A percentile compares a stretch with the other conserved stretches of the same genome.
phyloP scores from a whole-genome alignment of 2,113 vertebrate species.

The Scopus umbretta region DNA sequence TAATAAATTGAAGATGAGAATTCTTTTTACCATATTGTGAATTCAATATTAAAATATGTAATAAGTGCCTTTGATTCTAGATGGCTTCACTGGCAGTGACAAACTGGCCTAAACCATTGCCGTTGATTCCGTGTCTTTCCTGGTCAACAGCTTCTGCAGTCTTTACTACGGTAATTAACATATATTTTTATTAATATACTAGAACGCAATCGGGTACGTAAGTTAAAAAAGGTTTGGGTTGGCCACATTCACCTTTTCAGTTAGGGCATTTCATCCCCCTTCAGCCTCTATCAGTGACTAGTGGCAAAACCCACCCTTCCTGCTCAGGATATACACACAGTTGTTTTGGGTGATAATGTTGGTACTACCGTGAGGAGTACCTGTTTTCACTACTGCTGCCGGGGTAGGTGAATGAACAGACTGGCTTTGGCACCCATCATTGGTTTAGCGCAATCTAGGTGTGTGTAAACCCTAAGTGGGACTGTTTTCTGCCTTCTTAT shows the following conservation, averaged over 20 bases:
- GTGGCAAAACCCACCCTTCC: not conserved
- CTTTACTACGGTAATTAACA: conserved; percentile 89
- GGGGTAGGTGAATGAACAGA: not conserved
- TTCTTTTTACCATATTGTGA: not conserved
- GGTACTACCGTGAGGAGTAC: not conserved
- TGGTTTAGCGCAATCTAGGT: not conserved
- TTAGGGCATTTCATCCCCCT: not conserved
- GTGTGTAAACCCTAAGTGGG: not conserved
- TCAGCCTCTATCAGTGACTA: not conserved
- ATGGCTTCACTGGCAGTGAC: conserved; percentile 97
- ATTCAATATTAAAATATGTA: not conserved
- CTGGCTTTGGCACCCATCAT: not conserved
- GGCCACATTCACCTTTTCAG: not conserved
- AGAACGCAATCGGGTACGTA: not conserved
- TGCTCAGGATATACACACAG: not conserved
- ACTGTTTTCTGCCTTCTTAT: not conserved
- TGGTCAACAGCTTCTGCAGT: conserved; percentile 98
- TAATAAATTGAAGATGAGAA: not conserved
- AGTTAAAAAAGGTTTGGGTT: not conserved
- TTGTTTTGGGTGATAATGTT: not conserved
- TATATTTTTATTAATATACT: not conserved
- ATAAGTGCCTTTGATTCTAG: conserved; percentile 65
- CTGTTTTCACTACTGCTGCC: not conserved
- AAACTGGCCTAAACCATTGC: conserved; percentile 97
- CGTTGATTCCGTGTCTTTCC: conserved; percentile 92